Conservation (phyloP, 2,888 invertebrate species). For the Acrocyrtus sp. region DNA sequence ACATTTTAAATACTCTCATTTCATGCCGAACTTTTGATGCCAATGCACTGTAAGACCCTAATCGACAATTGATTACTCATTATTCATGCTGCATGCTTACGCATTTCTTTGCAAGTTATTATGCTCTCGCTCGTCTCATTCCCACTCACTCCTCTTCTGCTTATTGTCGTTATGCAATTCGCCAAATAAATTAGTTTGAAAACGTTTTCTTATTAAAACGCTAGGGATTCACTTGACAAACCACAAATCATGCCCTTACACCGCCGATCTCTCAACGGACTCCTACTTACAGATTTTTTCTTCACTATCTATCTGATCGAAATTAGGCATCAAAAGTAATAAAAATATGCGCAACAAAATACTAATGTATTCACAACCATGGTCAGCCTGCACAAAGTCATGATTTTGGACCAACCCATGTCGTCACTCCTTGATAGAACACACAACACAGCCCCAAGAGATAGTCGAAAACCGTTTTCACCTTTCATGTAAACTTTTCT, state of each 20-base stretch:
- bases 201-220: not conserved
- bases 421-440: not conserved
- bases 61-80: not conserved
- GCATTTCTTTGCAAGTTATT: not conserved
- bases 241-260: not conserved
- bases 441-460: not conserved
- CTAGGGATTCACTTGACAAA: not conserved
- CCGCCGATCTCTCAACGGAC: no score
- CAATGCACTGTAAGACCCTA: not conserved
- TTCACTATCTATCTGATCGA: no score
- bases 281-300: no score
- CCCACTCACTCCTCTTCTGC: no score
- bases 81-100: not conserved
- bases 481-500: not conserved
- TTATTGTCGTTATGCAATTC: no score
- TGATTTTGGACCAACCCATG: not conserved
- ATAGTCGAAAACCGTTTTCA: not conserved
- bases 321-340: not conserved
- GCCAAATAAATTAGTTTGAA: no score
- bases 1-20: no score
- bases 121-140: not conserved
- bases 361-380: not conserved
- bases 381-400: not conserved
- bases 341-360: not conserved
- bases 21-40: no score